Evolutionary conservation across 2,797 vertebrate genomes (phyloP).

Genomic region (Melanotaenia trifasciata): DNA sequence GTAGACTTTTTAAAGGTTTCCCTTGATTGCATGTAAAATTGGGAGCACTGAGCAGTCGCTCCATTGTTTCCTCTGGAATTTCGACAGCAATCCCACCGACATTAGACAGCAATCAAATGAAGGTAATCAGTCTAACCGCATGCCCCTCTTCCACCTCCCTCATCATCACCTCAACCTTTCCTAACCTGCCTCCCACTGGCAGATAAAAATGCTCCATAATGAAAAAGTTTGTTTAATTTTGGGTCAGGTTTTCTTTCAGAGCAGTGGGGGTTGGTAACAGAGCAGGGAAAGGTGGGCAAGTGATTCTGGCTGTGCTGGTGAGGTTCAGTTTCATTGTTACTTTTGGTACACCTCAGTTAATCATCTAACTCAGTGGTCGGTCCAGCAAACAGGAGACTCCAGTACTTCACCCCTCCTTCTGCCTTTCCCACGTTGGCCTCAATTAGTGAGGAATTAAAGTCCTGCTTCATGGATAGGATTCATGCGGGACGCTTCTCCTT

Average conservation of each 20-base stretch:
- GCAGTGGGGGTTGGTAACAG: slow-evolving; percentile 26
- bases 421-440: slow-evolving; percentile 70
- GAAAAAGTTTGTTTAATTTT: slow-evolving; percentile 50
- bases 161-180: slow-evolving; percentile 3
- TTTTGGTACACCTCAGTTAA: slow-evolving; percentile 72
- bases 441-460: slow-evolving; percentile 84
- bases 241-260: slow-evolving; percentile 60
- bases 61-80: slow-evolving; percentile 15
- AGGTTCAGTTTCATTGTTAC: slow-evolving; percentile 64
- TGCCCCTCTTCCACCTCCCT: slow-evolving; percentile 22
- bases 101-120: slow-evolving; percentile 67
- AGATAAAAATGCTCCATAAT: slow-evolving; percentile 47
- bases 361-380: slow-evolving; percentile 77
- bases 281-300: slow-evolving; percentile 64
- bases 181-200: slow-evolving; percentile 39
- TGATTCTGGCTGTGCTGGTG: slow-evolving; percentile 65
- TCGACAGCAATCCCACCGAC: background rate
- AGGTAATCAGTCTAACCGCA: slow-evolving; percentile 78
- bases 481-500: slow-evolving; percentile 72
- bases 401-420: slow-evolving; percentile 46
- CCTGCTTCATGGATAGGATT: slow-evolving; percentile 73
- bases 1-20: slow-evolving; percentile 60
- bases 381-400: slow-evolving; percentile 61
- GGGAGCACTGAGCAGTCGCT: slow-evolving; percentile 16
- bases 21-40: slow-evolving; percentile 57